Conservation (phyloP, 2,797 vertebrate species). For the Lacerta viridis region DNA sequence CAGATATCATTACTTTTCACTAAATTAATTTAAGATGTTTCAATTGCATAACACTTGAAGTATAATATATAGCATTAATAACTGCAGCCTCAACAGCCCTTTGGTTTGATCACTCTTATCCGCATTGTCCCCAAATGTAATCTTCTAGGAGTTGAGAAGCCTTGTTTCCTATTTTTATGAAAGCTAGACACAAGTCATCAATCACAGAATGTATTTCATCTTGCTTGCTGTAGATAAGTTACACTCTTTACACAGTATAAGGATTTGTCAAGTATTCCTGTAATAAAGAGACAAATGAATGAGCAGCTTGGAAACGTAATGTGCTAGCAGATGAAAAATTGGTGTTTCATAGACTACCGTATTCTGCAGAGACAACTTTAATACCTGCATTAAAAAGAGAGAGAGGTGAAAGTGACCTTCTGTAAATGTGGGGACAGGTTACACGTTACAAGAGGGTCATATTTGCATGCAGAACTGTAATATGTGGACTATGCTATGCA, state of each 20-base stretch:
- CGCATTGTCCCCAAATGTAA: slow-evolving; percentile 34
- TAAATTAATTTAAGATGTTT: slow-evolving; percentile 41
- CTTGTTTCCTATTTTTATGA: slow-evolving; percentile 46
- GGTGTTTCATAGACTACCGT: slow-evolving; percentile 23
- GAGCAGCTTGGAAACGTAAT: slow-evolving; percentile 32
- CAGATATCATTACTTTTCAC: slow-evolving; percentile 19
- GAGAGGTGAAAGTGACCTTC: not conserved
- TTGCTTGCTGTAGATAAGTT: slow-evolving; percentile 45
- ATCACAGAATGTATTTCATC: slow-evolving; percentile 36
- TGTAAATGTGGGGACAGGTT: not conserved
- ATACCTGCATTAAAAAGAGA: slow-evolving; percentile 1
- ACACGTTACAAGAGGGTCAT: not conserved
- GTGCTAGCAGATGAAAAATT: slow-evolving; percentile 39
- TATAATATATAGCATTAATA: slow-evolving; percentile 26
- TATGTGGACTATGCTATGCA: not conserved
- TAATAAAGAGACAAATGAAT: slow-evolving; percentile 50
- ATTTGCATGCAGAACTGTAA: not conserved
- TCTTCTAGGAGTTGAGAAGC: slow-evolving; percentile 23
- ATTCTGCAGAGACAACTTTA: slow-evolving; percentile 6
- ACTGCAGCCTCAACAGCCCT: slow-evolving; percentile 8
- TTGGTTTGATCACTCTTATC: slow-evolving; percentile 20
- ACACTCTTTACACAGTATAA: slow-evolving; percentile 32
- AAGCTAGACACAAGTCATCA: slow-evolving; percentile 37
- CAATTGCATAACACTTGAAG: slow-evolving; percentile 21
- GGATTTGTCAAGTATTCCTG: slow-evolving; percentile 38